phyloP scores from a whole-genome alignment of 2,113 vertebrate species.

The Piaya cayana region DNA sequence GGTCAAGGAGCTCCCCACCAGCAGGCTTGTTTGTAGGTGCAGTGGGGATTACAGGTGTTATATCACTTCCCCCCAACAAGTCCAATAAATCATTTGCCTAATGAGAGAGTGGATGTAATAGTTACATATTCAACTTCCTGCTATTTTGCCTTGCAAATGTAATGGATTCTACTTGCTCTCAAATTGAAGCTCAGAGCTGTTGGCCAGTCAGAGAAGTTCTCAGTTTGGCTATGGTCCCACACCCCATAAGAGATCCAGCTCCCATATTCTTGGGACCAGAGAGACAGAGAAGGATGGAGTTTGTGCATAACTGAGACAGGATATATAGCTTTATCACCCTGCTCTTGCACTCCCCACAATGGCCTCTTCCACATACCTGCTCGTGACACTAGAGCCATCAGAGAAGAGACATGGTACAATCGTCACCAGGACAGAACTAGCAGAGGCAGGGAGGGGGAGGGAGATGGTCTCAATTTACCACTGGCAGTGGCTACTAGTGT shows the following conservation, averaged over 20 bases:
- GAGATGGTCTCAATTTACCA: not conserved
- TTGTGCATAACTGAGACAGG: not conserved
- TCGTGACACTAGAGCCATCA: not conserved
- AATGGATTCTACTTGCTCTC: not conserved
- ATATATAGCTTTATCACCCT: not conserved
- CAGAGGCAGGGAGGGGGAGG: not conserved
- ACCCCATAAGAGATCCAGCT: not conserved
- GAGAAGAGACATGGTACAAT: not conserved
- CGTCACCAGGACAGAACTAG: not conserved
- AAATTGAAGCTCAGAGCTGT: not conserved
- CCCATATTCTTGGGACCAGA: not conserved
- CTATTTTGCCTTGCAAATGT: not conserved
- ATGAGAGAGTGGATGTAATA: slow-evolving; percentile 21
- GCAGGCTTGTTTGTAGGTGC: slow-evolving; percentile 88
- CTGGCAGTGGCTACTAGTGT: not conserved
- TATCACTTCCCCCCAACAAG: slow-evolving; percentile 90
- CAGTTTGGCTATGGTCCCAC: not conserved
- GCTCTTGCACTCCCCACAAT: not conserved
- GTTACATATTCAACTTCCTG: slow-evolving; percentile 1
- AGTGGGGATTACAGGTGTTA: slow-evolving; percentile 91
- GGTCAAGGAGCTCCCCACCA: slow-evolving; percentile 95
- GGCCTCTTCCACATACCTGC: not conserved
- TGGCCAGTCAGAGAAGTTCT: not conserved
- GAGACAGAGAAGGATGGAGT: not conserved
- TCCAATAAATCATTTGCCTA: slow-evolving; percentile 97